phyloP scores from a whole-genome alignment of 92 coral and sea anemone genomes.

The Zoanthus sociatus region DNA sequence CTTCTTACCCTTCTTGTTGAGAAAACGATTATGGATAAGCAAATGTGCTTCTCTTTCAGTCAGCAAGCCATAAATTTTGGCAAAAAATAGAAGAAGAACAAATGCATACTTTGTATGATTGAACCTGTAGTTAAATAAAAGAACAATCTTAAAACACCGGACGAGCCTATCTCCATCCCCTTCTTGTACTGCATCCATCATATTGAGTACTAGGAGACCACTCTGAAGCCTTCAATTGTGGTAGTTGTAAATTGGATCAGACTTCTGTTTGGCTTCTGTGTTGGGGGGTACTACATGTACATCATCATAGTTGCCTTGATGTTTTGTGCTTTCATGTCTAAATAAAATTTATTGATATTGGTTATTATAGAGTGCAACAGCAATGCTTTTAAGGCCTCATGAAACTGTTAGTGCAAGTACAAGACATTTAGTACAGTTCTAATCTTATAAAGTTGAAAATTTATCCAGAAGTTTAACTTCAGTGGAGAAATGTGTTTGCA shows the following conservation, averaged over 20 bases:
- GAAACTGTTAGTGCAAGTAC: background rate
- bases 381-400: background rate
- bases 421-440: background rate
- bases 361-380: background rate
- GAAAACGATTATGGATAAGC: constrained; percentile 62
- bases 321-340: constrained; percentile 65
- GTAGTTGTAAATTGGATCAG: constrained; percentile 60
- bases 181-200: constrained; percentile 71
- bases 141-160: constrained; percentile 62
- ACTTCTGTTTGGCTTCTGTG: constrained; percentile 24
- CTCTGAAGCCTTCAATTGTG: constrained; percentile 76
- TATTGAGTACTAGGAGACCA: constrained; percentile 63
- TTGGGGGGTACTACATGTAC: constrained; percentile 26
- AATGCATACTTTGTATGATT: constrained; percentile 55
- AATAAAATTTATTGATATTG: background rate
- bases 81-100: constrained; percentile 60
- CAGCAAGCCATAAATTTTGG: constrained; percentile 58
- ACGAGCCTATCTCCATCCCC: constrained; percentile 74
- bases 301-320: constrained; percentile 30
- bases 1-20: constrained; percentile 52
- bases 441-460: background rate
- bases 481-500: background rate
- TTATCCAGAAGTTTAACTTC: background rate
- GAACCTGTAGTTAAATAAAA: constrained; percentile 61
- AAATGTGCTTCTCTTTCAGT: constrained; percentile 54